phyloP scores from a whole-genome alignment of 2,888 invertebrate genomes.

The Melanchra persicariae region DNA sequence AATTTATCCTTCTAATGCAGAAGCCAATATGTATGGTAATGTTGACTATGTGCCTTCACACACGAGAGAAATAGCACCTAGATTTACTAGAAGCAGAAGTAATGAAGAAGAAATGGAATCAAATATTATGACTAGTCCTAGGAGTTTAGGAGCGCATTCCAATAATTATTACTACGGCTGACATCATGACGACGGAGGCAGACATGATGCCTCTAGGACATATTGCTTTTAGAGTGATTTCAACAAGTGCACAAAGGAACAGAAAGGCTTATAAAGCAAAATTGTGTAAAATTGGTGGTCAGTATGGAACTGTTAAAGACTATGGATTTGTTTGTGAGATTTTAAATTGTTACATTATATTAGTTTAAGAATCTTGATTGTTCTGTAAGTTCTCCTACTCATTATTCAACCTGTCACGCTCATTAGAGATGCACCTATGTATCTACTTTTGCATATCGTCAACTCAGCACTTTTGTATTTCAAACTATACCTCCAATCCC shows the following conservation, averaged over 20 bases:
- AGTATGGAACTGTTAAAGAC: constrained; percentile 49
- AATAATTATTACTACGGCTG: constrained; percentile 87
- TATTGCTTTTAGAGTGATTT: constrained; percentile 77
- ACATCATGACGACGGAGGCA: constrained; percentile 74
- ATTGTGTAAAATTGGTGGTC: constrained; percentile 54
- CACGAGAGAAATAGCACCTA: constrained; percentile 73
- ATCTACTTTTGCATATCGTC: constrained; percentile 66
- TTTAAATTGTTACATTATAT: constrained; percentile 56
- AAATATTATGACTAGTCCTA: constrained; percentile 83
- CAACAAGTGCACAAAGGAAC: constrained; percentile 48
- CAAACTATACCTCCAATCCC: constrained; percentile 52
- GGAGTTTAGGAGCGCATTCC: constrained; percentile 84
- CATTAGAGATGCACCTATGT: constrained; percentile 66
- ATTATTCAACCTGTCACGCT: constrained; percentile 61
- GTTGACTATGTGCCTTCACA: constrained; percentile 82
- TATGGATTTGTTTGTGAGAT: constrained; percentile 51
- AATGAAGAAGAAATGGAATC: constrained; percentile 76
- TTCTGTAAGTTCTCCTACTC: constrained; percentile 56
- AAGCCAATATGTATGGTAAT: constrained; percentile 86
- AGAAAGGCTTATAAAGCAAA: constrained; percentile 61
- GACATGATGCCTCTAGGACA: constrained; percentile 73
- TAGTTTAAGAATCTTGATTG: constrained; percentile 58
- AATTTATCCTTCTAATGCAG: constrained; percentile 82
- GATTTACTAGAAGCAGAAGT: constrained; percentile 78
- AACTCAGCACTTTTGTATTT: constrained; percentile 64